Conservation (phyloP, 2,113 vertebrate species). For the Sinosuthora webbiana region DNA sequence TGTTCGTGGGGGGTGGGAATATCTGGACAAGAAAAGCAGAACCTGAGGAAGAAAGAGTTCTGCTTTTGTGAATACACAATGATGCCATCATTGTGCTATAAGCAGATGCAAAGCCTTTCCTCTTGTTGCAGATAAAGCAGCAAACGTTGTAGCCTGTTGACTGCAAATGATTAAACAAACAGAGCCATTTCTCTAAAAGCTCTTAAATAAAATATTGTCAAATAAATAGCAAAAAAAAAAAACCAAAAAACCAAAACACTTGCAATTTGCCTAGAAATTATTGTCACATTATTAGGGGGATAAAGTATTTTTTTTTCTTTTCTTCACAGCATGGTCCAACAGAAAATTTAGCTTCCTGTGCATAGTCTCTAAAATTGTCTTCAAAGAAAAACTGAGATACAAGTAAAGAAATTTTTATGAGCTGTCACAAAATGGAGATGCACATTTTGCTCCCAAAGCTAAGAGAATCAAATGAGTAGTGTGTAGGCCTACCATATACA, state of each 20-base stretch:
- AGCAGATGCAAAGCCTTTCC: neutral
- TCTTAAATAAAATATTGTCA: neutral
- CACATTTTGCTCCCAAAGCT: neutral
- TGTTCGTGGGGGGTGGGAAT: neutral
- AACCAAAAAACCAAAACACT: neutral
- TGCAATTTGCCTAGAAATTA: neutral
- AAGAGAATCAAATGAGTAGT: neutral
- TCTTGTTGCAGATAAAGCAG: neutral
- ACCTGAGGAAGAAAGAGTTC: neutral
- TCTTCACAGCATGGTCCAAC: neutral
- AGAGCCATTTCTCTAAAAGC: neutral
- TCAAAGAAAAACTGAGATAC: neutral
- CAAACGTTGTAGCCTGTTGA: neutral
- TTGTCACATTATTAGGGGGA: neutral
- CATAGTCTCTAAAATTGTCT: neutral
- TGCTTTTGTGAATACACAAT: neutral
- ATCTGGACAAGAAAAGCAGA: neutral
- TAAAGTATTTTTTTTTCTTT: neutral
- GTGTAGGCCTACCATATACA: accelerated
- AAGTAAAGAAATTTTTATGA: neutral
- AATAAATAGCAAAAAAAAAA: neutral
- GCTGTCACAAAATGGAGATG: neutral
- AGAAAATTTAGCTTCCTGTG: neutral
- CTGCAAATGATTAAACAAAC: neutral
- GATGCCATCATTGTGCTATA: neutral